Conservation (phyloP, 2,113 vertebrate species). For the Eurystomus gularis region DNA sequence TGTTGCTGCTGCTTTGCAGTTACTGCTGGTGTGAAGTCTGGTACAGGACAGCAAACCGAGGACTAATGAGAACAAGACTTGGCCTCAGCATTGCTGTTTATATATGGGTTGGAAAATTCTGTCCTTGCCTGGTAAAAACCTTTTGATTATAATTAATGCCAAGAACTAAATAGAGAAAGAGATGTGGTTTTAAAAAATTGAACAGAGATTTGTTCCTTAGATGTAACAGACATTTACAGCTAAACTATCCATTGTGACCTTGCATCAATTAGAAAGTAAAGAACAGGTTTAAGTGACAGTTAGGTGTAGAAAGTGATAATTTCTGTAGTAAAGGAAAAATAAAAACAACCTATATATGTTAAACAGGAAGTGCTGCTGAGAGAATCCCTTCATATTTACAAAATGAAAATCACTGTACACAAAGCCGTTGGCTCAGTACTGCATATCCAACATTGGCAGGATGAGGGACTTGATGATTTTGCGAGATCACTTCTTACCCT, state of each 20-base stretch:
- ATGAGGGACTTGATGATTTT: neutral
- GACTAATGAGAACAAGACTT: neutral
- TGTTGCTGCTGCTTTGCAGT: constrained; percentile 1
- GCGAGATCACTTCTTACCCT: neutral
- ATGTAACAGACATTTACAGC: neutral
- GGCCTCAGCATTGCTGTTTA: neutral
- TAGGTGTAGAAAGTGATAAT: neutral
- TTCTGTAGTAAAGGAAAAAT: neutral
- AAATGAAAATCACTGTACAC: neutral
- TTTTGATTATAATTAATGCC: constrained; percentile 1
- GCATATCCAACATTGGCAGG: neutral
- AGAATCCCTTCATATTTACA: neutral
- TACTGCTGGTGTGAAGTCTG: neutral
- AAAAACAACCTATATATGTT: neutral
- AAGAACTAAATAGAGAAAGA: neutral
- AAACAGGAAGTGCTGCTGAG: neutral
- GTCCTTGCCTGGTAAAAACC: neutral
- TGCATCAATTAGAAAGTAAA: neutral
- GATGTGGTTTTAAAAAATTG: neutral
- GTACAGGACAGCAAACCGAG: constrained; percentile 8
- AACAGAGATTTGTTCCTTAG: neutral
- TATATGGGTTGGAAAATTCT: neutral
- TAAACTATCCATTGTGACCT: neutral
- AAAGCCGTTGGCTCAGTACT: neutral
- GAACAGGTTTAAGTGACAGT: neutral